These are phyloP conservation scores for Nasonia oneida DNA, from an alignment of 2,888 invertebrate species.

Conservation along the genomic window DNA sequence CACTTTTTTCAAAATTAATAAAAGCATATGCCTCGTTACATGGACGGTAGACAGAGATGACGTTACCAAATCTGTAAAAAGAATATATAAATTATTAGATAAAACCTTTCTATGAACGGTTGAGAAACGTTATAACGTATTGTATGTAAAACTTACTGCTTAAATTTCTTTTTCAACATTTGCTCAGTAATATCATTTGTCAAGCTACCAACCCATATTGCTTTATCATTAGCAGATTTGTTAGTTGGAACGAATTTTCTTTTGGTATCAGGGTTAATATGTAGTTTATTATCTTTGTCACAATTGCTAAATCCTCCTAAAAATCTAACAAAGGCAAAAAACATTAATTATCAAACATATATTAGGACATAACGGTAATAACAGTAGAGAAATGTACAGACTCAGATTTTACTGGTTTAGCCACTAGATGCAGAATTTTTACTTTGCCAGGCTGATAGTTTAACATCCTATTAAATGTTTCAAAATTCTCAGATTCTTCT, in stretches of 20 bases:
- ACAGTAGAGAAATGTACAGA: constrained; percentile 10
- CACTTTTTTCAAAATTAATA: constrained; percentile 54
- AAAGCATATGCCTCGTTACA: constrained; percentile 36
- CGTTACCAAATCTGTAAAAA: constrained; percentile 53
- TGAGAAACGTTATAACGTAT: not conserved
- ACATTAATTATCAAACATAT: not conserved
- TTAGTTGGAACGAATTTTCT: not conserved
- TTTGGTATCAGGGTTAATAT: not conserved
- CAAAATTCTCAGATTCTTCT: constrained; percentile 61
- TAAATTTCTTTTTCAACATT: constrained; percentile 61
- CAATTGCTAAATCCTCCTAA: not conserved
- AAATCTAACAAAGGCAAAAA: not conserved
- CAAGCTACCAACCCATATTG: constrained; percentile 63
- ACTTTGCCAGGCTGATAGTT: constrained; percentile 60
- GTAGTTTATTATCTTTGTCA: not conserved
- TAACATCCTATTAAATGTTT: constrained; percentile 66
- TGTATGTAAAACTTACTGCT: constrained; percentile 58
- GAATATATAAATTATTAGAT: not conserved
- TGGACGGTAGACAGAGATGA: constrained; percentile 53
- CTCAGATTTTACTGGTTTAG: constrained; percentile 14
- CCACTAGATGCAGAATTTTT: not conserved
- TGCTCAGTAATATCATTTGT: constrained; percentile 52
- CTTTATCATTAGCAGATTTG: constrained; percentile 46
- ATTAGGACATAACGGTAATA: not conserved
- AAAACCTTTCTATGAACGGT: not conserved